Conservation (phyloP, 2,888 invertebrate genomes). For the Tortrix viridana region DNA sequence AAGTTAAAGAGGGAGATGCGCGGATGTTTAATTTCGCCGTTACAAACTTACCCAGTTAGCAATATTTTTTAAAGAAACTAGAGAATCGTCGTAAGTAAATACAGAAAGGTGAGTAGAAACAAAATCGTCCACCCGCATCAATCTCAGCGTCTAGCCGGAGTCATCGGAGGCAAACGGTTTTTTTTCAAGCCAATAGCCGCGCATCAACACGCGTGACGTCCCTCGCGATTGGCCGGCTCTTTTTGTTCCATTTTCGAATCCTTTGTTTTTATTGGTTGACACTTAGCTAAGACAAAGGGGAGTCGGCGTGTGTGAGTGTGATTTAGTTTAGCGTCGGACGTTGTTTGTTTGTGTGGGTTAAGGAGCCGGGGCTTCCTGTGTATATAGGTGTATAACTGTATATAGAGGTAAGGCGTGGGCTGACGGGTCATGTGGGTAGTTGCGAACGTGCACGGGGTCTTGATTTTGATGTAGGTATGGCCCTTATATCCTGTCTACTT, state of each 20-base stretch:
- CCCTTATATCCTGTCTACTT: constrained; percentile 60
- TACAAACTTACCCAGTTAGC: background rate
- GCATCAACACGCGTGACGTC: constrained; percentile 81
- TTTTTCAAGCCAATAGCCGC: constrained; percentile 82
- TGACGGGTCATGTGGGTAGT: constrained; percentile 56
- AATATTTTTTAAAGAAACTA: background rate
- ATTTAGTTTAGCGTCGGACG: constrained; percentile 58
- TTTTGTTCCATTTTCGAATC: constrained; percentile 83
- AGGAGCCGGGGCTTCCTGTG: constrained; percentile 73
- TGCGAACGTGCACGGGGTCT: constrained; percentile 69
- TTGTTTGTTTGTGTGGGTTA: constrained; percentile 70
- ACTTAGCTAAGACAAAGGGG: constrained; percentile 85
- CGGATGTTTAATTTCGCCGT: too few species aligned
- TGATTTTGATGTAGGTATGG: constrained; percentile 77
- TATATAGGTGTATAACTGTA: constrained; percentile 46
- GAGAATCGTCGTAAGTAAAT: constrained; percentile 54
- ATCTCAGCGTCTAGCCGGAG: constrained; percentile 78
- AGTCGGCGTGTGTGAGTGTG: constrained; percentile 72
- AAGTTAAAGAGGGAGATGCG: too few species aligned
- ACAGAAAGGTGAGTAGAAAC: constrained; percentile 59
- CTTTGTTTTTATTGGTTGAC: constrained; percentile 85
- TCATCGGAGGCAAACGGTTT: constrained; percentile 81
- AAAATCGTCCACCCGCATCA: constrained; percentile 66
- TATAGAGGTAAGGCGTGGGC: constrained; percentile 61
- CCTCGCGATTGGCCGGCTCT: constrained; percentile 78